Evolutionary conservation across 2,797 vertebrate genomes (phyloP), one percentile per base, ranked within the genome.

Genomic region (Fratercula arctica): DNA sequence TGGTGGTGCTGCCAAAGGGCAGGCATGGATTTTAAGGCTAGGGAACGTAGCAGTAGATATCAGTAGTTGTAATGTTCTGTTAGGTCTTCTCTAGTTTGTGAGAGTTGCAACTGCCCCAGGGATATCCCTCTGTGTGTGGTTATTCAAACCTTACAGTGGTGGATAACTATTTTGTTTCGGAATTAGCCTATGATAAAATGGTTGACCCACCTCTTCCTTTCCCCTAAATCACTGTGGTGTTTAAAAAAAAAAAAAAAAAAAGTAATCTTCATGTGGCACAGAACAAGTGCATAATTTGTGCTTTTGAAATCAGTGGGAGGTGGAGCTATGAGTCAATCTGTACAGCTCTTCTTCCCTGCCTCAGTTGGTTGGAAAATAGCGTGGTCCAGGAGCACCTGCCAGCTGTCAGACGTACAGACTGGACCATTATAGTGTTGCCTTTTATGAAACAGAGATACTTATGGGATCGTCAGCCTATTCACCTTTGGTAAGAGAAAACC

Each of bases 251-350:
- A 73, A 66, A 39, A 78, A 64, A 33, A 35, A 33, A 61, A 26
- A 51, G 25, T 25, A 25, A 10, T n/a, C 67, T 63, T 64, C 20
- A 35, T 46, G 60, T 84, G 84, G 53, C 25, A 29, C 23, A 56
- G 76, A 77, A n/a, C 31, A 83, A 80, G 31, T n/a, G 10, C 80
- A 75, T 96, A 70, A 78, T 87, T 74, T 92, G n/a, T 67, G 59
- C 75, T 96, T 95, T 96, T 77, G 93, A 95, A 93, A 94, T 78
- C 86, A 86, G 56, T 51, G 46, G 93, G 86, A 87, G 98, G 98
- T 70, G 97, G 97, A 93, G 96, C 88, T 68, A 80, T 97, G 97
- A 97, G 94, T 97, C 97, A 97, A 54, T 94, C 53, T 94, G 69
- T 91, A 96, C 80, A 53, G 85, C 33, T 72, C 41, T 83, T 60